A percentile compares a stretch with the other conserved stretches of the same genome.
Evolutionary conservation across 2,797 vertebrate genomes (phyloP).

Genomic region (Emys orbicularis): DNA sequence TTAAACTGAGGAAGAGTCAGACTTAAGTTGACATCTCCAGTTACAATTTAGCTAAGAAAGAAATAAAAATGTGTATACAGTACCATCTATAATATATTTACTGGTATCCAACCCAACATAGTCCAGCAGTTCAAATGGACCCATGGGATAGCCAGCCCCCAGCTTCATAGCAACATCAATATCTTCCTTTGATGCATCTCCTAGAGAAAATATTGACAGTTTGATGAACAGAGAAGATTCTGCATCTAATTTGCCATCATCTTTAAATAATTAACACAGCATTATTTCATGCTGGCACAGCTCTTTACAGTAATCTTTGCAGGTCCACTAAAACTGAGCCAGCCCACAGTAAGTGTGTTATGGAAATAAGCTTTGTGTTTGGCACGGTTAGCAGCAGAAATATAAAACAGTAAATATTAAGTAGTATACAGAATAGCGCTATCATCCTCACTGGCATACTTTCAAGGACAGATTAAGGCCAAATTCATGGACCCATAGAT

Average conservation of each 20-base stretch:
- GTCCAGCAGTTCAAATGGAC: conserved; percentile 95
- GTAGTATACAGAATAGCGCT: neutral
- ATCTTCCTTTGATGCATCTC: conserved; percentile 97
- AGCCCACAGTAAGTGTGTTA: neutral
- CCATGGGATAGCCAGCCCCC: conserved; percentile 96
- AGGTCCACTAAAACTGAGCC: conserved; percentile 41
- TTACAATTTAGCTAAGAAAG: neutral
- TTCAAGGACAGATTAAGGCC: neutral
- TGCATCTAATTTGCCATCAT: neutral
- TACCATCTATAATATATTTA: conserved; percentile 96
- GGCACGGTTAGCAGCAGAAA: neutral
- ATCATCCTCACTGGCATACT: neutral
- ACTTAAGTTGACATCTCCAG: conserved; percentile 10
- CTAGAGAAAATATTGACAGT: conserved; percentile 81
- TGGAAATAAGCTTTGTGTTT: neutral
- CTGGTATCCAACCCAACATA: conserved; percentile 95
- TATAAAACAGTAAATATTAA: neutral
- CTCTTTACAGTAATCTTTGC: conserved; percentile 58
- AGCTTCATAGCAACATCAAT: conserved; percentile 98
- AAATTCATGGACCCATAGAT: neutral
- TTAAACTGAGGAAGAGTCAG: conserved; percentile 31
- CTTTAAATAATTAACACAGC: conserved; percentile 66
- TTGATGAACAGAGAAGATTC: conserved; percentile 66
- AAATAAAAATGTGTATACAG: neutral
- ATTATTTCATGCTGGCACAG: conserved; percentile 53